Conservation (phyloP, 2,113 vertebrate genomes). For the Oreotrochilus melanogaster region DNA sequence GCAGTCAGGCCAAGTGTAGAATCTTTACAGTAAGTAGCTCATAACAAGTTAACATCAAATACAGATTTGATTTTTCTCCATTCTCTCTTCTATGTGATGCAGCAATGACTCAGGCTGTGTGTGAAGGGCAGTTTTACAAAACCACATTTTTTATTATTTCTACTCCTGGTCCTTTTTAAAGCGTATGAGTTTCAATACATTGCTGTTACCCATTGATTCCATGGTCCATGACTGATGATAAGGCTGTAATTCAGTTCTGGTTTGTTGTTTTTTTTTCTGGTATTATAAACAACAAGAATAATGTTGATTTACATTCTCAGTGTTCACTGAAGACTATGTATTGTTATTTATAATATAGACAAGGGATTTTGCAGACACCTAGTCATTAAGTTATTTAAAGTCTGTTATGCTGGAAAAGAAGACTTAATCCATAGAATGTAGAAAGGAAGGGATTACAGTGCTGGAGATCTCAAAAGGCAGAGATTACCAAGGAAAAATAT, state of each 20-base stretch:
- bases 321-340: slow-evolving; percentile 26
- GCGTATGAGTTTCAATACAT: slow-evolving; percentile 28
- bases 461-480: slow-evolving; percentile 55
- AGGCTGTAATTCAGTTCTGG: slow-evolving; percentile 76
- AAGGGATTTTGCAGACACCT: slow-evolving; percentile 65
- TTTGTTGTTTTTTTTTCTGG: slow-evolving; percentile 10
- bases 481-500: neutral
- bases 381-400: slow-evolving; percentile 71
- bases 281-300: slow-evolving; percentile 59
- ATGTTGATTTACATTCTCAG: slow-evolving; percentile 66
- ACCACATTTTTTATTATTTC: neutral
- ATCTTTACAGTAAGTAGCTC: neutral
- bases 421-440: slow-evolving; percentile 60
- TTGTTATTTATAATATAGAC: slow-evolving; percentile 64
- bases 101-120: neutral
- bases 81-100: neutral
- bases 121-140: slow-evolving; percentile 6
- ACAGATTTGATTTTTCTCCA: neutral
- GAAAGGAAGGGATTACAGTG: slow-evolving; percentile 58
- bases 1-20: accelerated
- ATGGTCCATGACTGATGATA: slow-evolving; percentile 72
- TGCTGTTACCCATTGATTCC: slow-evolving; percentile 73
- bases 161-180: slow-evolving; percentile 36
- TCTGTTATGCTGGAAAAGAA: slow-evolving; percentile 55
- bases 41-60: neutral